Evolutionary conservation across 2,888 invertebrate species (phyloP).

Genomic region (Nesidiocoris tenuis): DNA sequence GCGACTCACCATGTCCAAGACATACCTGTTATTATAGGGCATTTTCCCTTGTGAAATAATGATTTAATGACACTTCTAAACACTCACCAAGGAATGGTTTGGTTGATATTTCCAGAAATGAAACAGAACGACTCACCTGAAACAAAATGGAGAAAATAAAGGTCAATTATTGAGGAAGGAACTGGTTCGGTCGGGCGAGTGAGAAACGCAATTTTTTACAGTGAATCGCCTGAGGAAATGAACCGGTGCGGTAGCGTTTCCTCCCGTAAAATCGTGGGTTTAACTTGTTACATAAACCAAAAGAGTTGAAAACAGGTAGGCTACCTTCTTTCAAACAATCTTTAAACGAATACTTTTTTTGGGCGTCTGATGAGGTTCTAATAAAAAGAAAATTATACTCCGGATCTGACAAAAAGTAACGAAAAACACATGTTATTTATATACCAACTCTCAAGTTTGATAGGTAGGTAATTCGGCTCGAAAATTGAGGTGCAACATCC

Average conservation of each 20-base stretch:
- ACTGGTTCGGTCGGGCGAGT: neutral
- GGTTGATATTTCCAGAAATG: neutral
- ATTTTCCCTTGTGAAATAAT: neutral
- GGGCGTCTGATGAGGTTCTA: no score
- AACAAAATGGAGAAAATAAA: neutral
- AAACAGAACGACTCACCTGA: neutral
- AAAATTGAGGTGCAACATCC: no score
- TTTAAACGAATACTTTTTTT: no score
- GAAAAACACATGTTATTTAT: no score
- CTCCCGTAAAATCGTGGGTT: neutral
- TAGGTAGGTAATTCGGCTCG: no score
- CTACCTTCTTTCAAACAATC: no score
- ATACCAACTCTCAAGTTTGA: no score
- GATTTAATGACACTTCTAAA: neutral
- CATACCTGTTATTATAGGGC: neutral
- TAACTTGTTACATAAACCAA: no score
- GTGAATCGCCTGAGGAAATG: neutral
- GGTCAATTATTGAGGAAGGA: neutral
- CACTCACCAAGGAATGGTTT: neutral
- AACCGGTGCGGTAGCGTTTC: neutral
- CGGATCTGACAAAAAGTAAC: no score
- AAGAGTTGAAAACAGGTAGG: no score
- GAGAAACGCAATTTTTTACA: neutral
- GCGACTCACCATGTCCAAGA: neutral
- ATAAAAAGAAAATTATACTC: no score